Evolutionary conservation across 2,888 invertebrate species (phyloP).

Genomic region (Tenthredo amoena): DNA sequence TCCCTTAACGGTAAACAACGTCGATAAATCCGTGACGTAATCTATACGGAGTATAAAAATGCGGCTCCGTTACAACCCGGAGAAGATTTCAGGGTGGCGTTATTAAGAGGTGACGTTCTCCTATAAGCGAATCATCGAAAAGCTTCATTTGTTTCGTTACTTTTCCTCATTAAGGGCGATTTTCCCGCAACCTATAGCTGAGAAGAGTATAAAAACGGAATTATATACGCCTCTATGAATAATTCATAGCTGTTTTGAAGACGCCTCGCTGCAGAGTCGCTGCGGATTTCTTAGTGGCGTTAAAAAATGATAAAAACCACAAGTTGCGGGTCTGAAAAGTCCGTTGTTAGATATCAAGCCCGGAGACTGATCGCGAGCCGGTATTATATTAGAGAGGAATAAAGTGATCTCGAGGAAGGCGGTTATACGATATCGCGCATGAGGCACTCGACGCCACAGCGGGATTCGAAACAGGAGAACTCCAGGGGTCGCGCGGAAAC

Average conservation of each 20-base stretch:
- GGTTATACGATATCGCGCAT: constrained; percentile 1
- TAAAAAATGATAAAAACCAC: not conserved
- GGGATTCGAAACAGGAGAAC: constrained; percentile 28
- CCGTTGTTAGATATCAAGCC: not conserved
- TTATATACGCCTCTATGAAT: constrained; percentile 10
- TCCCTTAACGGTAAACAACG: constrained; percentile 48
- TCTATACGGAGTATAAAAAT: constrained; percentile 15
- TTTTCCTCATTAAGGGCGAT: not conserved
- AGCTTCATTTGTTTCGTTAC: not conserved
- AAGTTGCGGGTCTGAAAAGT: not conserved
- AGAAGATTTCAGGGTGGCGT: not conserved
- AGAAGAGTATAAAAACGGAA: not conserved
- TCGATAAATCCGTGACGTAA: constrained; percentile 46
- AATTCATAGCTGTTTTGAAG: not conserved
- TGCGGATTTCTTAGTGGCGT: not conserved
- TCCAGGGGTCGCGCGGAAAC: constrained; percentile 24
- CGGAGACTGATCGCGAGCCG: not conserved
- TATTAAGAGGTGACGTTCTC: not conserved
- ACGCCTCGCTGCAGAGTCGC: not conserved
- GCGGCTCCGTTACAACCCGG: not conserved
- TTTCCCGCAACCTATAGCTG: not conserved
- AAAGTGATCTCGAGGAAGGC: not conserved
- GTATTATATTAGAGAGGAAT: not conserved
- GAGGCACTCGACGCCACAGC: constrained; percentile 36
- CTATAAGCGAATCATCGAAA: not conserved